Conservation (phyloP, 2,113 vertebrate genomes). For the Benthochromis sp. region DNA sequence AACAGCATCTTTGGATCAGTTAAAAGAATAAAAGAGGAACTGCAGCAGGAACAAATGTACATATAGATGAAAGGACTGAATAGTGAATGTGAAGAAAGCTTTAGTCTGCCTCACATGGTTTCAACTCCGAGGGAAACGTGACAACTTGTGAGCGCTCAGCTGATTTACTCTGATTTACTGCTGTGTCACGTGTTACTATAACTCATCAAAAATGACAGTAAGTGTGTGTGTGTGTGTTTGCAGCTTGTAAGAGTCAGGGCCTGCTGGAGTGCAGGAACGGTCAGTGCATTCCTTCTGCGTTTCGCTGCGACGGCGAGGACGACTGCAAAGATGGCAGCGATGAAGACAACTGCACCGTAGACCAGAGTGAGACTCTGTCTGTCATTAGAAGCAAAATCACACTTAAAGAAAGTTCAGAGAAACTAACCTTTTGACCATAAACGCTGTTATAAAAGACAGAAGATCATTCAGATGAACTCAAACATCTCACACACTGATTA, state of each 20-base stretch:
- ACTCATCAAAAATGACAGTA: not conserved
- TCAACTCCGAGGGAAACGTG: not conserved
- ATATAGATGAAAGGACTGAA: not conserved
- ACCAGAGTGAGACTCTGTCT: slow-evolving; percentile 40
- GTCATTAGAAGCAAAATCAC: not conserved
- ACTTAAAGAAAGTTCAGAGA: accelerated
- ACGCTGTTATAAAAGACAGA: not conserved
- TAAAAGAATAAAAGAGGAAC: not conserved
- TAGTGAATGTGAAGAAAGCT: not conserved
- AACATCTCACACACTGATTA: not conserved
- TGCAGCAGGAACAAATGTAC: not conserved
- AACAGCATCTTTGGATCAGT: not conserved
- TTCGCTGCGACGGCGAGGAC: slow-evolving; percentile 87
- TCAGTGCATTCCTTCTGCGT: slow-evolving; percentile 85
- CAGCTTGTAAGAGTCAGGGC: slow-evolving; percentile 89
- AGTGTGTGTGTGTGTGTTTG: not conserved
- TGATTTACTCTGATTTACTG: not conserved
- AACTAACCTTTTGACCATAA: not conserved
- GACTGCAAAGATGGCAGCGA: slow-evolving; percentile 94
- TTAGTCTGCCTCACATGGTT: not conserved
- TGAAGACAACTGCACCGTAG: slow-evolving; percentile 77
- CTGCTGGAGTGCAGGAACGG: slow-evolving; percentile 84
- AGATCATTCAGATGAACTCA: not conserved
- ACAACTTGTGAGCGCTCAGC: not conserved
- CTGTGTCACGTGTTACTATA: accelerated